Base-by-base conservation (phyloP, 2,797 vertebrate species). In the Xenops minutus region DNA sequence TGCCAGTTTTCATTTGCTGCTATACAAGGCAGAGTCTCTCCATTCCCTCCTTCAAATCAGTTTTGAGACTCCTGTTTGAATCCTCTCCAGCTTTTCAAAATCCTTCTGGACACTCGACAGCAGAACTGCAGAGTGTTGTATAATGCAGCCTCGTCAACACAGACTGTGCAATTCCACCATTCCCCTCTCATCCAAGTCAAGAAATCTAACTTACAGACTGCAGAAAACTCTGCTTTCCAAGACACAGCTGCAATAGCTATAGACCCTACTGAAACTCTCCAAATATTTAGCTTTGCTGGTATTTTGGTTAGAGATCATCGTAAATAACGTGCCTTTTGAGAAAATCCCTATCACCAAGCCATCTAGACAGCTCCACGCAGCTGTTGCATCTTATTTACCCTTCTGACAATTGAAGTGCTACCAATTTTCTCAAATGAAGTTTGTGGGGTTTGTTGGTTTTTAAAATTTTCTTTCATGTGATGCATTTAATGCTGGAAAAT, bases 1-100 rank as follows among this genome's bases (percentile, higher is more conserved):
- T 95, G 83, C 68, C 83, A 89, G 15, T 52, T 95, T 74, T 80
- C 68, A 96, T 92, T 67, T 88, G 82, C 67, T 77, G 67, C 56
- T 76, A 2, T 18, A 36, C 32, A 51, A 90, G 61, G 69, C 88
- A 76, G 17, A 80, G 48, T 32, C 41, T 36, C 51, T 73, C 74
- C 59, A 16, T 41, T 67, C 48, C 79, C 68, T 59, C 74, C 63
- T 85, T 79, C 77, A 36, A 69, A 62, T 68, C 39, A 62, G 8
- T 82, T 91, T 22, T 75, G 62, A 24, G 58, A 26, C 44, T 83
- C 64, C 76, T 23, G 32, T 54, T 78, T 36, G 56, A 74, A 75
- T 84, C 66, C 76, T 54, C 41, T 43, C 62, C 46, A 51, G 36
- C 22, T 72, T 64, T 68, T 92, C 67, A 56, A 69, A 89, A 73